A percentile compares a stretch with the other conserved stretches of the same genome.
Conservation (phyloP, 1,140 invertebrate genomes). For the Rhagoletis zephyria region DNA sequence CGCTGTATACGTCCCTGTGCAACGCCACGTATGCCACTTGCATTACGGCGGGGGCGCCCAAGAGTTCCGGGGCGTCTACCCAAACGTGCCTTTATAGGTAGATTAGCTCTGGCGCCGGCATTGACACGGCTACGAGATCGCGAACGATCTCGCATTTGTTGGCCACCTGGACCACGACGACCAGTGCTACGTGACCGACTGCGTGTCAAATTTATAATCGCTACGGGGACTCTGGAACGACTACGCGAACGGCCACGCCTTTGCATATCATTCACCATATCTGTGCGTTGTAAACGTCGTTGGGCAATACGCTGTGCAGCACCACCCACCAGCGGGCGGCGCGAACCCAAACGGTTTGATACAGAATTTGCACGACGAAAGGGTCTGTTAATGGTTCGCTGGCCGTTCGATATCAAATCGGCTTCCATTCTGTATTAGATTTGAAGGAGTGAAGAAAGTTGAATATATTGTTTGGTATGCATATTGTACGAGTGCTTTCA, state of each 20-base stretch:
- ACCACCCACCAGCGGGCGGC: constrained; percentile 65
- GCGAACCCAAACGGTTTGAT: constrained; percentile 63
- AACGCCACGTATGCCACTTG: constrained; percentile 65
- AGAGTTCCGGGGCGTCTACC: constrained; percentile 63
- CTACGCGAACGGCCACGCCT: constrained; percentile 57
- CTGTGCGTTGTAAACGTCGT: constrained; percentile 56
- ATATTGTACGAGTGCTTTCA: constrained; percentile 47
- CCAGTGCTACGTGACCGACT: constrained; percentile 49
- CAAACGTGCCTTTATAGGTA: constrained; percentile 68
- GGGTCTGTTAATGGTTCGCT: constrained; percentile 57
- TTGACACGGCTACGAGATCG: constrained; percentile 63
- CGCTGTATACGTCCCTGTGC: constrained; percentile 66
- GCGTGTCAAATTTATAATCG: constrained; percentile 56
- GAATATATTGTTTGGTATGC: constrained; percentile 52
- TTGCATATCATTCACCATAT: not conserved
- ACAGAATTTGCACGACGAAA: constrained; percentile 59
- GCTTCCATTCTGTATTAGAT: constrained; percentile 67
- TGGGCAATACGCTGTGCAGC: constrained; percentile 68
- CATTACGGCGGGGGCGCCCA: constrained; percentile 56
- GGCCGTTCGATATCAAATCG: constrained; percentile 62
- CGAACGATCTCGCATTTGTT: constrained; percentile 60
- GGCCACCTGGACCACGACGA: not conserved
- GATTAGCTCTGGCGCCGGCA: constrained; percentile 48
- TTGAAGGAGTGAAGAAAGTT: constrained; percentile 60
- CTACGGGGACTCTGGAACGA: constrained; percentile 53